phyloP scores from a whole-genome alignment of 2,888 invertebrate genomes.

The Acrobasis suavella region DNA sequence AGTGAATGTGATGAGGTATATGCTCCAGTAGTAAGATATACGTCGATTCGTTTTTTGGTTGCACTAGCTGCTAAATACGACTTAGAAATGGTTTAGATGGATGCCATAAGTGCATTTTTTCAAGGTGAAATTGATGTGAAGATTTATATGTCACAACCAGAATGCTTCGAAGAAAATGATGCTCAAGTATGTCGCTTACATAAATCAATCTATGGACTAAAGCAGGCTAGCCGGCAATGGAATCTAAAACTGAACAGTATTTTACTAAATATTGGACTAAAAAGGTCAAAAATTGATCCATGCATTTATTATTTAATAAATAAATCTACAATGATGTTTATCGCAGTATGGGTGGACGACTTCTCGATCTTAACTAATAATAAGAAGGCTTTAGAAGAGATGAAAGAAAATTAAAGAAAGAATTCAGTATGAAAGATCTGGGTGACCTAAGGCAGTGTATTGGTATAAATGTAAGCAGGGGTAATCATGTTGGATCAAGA shows the following conservation, averaged over 20 bases:
- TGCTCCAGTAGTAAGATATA: slow-evolving; percentile 33
- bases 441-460: slow-evolving; percentile 28
- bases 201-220: slow-evolving; percentile 35
- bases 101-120: slow-evolving; percentile 36
- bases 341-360: slow-evolving; percentile 34
- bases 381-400: slow-evolving; percentile 9
- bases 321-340: slow-evolving; percentile 10
- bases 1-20: slow-evolving; percentile 19
- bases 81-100: slow-evolving; percentile 34
- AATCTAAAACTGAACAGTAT: slow-evolving; percentile 31
- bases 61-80: slow-evolving; percentile 31
- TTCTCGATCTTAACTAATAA: slow-evolving; percentile 27
- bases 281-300: slow-evolving; percentile 31
- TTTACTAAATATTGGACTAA: slow-evolving; percentile 24
- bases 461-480: slow-evolving; percentile 25
- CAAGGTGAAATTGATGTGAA: slow-evolving; percentile 36
- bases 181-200: slow-evolving; percentile 32
- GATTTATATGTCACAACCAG: slow-evolving; percentile 37
- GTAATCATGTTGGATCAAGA: slow-evolving; percentile 31
- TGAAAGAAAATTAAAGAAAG: slow-evolving; percentile 28
- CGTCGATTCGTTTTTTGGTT: slow-evolving; percentile 27
- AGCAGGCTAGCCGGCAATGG: slow-evolving; percentile 37
- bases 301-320: slow-evolving; percentile 28
- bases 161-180: slow-evolving; percentile 20
- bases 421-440: slow-evolving; percentile 30